Base-by-base conservation (phyloP, 2,797 vertebrate genomes). In the Sebastes trivittatus region DNA sequence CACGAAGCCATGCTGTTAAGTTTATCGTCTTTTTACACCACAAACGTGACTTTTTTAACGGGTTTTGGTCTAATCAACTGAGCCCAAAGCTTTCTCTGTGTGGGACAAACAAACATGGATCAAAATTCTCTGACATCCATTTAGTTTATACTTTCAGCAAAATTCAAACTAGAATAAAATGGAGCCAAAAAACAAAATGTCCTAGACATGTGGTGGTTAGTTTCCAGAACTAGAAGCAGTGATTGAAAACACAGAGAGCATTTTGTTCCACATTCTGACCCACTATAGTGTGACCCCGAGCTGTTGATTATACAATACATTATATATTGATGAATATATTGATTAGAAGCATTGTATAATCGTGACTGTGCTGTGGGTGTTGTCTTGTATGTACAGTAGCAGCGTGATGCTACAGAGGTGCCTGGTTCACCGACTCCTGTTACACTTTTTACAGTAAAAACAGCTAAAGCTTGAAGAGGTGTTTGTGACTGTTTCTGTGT, bases 361-460 rank as follows among this genome's bases (percentile, higher is more conserved):
- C 60, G 4, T 89, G 82, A 85, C 85, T 84, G 87, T 89, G 78
- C 87, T 75, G 62, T 42, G 34, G 34, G 29, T 85, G 83, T 90
- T 84, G 87, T 92, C 83, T 87, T 87, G 89, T 90, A 80, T 83
- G 72, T 82, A 77, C 79, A 72, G 76, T 84, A 88, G 86, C 88
- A 89, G 75, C 4, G 70, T 46, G 58, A 86, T 83, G 88, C 87
- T 89, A 77, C 82, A 65, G 69, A 81, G 84, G 84, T 85, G 81
- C 81, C 84, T 88, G 87, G 86, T 84, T 88, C 90, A 81, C 67
- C 87, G 42, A 80, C 77, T 68, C 82, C 88, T 88, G 85, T 81
- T 91, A 84, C 80, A 84, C 61, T 83, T 92, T 93, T 88, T 71
- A 42, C 69, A 92, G 84, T 92, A 89, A 89, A 91, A 93, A 64